These are phyloP conservation scores for Dipodomys merriami DNA, from an alignment of 2,113 vertebrate species.

Conservation along the genomic window DNA sequence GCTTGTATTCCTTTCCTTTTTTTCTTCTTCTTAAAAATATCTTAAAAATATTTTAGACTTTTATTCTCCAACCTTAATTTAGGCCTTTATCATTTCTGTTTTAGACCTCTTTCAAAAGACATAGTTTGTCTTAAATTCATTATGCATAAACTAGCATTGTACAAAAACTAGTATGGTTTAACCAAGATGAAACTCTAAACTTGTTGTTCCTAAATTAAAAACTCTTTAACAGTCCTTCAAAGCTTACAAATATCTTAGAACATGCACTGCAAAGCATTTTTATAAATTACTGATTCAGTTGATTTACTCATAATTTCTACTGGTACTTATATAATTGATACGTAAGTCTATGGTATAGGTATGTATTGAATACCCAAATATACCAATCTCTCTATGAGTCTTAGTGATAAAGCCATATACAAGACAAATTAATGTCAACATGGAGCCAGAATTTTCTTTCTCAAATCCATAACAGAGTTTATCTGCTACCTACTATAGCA, in stretches of 20 bases:
- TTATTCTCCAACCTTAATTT: neutral
- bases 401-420: neutral
- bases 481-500: neutral
- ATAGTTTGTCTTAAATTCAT: conserved; percentile 1
- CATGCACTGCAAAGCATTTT: neutral
- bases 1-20: neutral
- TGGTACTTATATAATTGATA: neutral
- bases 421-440: neutral
- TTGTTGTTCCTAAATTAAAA: neutral
- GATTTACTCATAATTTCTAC: neutral
- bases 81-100: neutral
- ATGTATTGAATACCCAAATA: neutral
- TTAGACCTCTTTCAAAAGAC: neutral
- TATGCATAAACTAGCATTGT: neutral
- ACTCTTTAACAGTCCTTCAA: neutral
- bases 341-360: neutral
- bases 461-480: neutral
- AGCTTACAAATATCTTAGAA: neutral
- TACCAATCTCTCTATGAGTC: neutral
- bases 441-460: neutral
- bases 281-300: neutral
- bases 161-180: neutral
- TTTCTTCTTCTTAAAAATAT: neutral
- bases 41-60: neutral
- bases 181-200: neutral